Conservation (phyloP, 2,797 vertebrate species). For the Aldrovandia affinis region DNA sequence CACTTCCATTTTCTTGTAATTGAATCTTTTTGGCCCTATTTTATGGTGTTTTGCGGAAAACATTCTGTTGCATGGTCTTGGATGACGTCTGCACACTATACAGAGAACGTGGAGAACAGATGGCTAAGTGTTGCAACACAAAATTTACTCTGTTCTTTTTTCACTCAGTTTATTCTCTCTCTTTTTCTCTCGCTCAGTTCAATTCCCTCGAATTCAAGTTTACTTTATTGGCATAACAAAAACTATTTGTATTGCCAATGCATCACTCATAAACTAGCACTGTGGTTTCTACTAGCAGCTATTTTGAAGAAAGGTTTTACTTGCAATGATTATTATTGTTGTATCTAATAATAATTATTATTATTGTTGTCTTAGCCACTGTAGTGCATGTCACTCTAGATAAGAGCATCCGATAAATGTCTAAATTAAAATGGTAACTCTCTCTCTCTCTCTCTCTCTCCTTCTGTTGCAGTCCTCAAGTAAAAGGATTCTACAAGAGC, state of each 20-base stretch:
- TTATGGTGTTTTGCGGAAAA: background rate
- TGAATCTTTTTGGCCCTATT: background rate
- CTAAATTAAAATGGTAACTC: too few relatives aligned
- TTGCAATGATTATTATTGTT: too few relatives aligned
- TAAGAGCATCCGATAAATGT: too few relatives aligned
- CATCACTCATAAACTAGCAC: too few relatives aligned
- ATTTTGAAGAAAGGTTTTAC: too few relatives aligned
- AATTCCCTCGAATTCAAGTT: too few relatives aligned
- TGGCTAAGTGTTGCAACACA: background rate
- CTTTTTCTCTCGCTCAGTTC: background rate
- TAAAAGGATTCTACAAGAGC: constrained; percentile 68
- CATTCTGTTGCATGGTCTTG: background rate
- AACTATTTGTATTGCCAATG: too few relatives aligned
- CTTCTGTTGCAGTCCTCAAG: constrained; percentile 64
- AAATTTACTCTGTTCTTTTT: background rate
- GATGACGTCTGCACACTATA: background rate
- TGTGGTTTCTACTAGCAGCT: too few relatives aligned
- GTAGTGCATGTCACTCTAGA: too few relatives aligned
- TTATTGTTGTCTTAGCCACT: too few relatives aligned
- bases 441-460: background rate
- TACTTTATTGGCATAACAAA: too few relatives aligned
- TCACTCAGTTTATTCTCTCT: background rate
- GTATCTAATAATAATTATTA: too few relatives aligned
- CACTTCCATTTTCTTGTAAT: background rate
- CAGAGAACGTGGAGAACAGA: background rate